These are phyloP conservation scores for Prosapia bicincta DNA, from an alignment of 2,888 invertebrate species.

Conservation along the genomic window DNA sequence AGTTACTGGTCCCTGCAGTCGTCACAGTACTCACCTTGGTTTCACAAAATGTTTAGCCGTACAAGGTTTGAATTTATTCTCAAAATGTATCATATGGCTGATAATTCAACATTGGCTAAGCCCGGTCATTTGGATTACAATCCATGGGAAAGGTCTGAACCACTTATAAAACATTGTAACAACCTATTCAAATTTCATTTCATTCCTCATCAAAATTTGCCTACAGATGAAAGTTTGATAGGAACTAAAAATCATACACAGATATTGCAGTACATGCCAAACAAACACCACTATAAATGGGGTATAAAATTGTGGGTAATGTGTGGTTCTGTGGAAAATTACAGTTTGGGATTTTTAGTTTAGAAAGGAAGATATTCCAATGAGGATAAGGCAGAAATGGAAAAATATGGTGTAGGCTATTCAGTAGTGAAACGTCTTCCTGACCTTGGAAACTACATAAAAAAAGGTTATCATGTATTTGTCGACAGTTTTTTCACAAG, in stretches of 20 bases:
- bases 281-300: neutral
- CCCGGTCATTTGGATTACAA: neutral
- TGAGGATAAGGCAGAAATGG: neutral
- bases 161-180: neutral
- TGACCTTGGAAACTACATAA: too few species aligned
- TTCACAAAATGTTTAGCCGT: neutral
- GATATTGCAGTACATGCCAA: neutral
- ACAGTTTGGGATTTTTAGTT: neutral
- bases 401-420: neutral
- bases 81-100: neutral
- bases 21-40: neutral
- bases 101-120: too few species aligned
- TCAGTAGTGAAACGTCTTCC: neutral
- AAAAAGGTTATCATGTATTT: too few species aligned
- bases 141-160: neutral
- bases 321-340: neutral
- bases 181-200: neutral
- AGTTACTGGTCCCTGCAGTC: neutral
- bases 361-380: neutral
- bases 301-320: neutral
- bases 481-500: neutral
- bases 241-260: neutral
- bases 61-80: neutral
- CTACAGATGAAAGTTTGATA: neutral
- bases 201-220: neutral